Evolutionary conservation across 2,797 vertebrate species (phyloP).

Genomic region (Epinephelus awoara): DNA sequence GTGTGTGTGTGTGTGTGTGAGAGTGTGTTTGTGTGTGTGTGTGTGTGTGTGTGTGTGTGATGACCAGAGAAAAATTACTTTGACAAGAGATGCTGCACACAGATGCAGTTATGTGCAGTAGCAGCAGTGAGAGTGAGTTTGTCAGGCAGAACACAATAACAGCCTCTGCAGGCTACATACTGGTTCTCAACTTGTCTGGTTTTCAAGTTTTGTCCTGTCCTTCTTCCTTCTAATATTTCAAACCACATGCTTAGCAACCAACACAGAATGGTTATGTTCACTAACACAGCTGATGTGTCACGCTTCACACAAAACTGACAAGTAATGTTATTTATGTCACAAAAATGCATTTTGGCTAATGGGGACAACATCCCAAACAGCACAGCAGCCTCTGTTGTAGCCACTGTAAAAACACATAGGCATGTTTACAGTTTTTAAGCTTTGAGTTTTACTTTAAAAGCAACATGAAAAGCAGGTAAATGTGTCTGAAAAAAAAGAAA

Average conservation of each 20-base stretch:
- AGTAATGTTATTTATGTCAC: no score
- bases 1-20: background rate
- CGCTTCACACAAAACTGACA: no score
- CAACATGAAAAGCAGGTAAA: no score
- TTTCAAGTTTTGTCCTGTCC: background rate
- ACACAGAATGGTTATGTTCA: no score
- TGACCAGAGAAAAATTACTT: slow-evolving; percentile 36
- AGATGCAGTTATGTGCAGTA: slow-evolving; percentile 7
- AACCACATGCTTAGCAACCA: background rate
- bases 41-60: slow-evolving; percentile 18
- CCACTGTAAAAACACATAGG: no score
- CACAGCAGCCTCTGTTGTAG: no score
- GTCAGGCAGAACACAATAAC: slow-evolving; percentile 24
- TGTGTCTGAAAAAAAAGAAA: no score
- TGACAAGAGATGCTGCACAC: slow-evolving; percentile 46
- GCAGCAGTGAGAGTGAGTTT: background rate
- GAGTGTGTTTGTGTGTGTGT: background rate
- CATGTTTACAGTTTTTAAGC: no score
- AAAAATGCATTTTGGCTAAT: no score
- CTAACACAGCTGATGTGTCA: no score
- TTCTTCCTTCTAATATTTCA: background rate
- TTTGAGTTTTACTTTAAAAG: no score
- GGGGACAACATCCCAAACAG: no score
- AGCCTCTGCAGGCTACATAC: background rate
- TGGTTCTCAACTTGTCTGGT: background rate